phyloP scores from a whole-genome alignment of 2,113 vertebrate species.

The Mixornis gularis region DNA sequence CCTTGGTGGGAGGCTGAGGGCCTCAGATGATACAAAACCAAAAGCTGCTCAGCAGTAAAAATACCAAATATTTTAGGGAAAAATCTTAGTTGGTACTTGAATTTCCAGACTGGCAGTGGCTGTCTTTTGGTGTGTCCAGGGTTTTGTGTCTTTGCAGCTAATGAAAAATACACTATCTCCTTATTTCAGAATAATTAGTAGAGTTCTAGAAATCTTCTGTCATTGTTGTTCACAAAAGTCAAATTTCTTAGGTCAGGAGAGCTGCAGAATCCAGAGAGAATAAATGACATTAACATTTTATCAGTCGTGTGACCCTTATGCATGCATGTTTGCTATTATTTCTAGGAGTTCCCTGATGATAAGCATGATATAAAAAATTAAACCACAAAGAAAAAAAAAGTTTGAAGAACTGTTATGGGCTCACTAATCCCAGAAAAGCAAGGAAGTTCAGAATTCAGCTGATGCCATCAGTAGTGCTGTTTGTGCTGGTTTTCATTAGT shows the following conservation, averaged over 20 bases:
- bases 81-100: background rate
- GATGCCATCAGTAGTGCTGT: background rate
- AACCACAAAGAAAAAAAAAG: background rate
- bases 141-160: background rate
- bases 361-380: slow-evolving; percentile 46
- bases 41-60: background rate
- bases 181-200: background rate
- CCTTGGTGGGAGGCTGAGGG: background rate
- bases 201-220: background rate
- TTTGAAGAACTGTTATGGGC: background rate
- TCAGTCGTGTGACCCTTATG: slow-evolving; percentile 17
- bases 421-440: slow-evolving; percentile 20
- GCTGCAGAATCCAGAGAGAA: slow-evolving; percentile 5
- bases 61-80: background rate
- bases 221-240: background rate
- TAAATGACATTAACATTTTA: slow-evolving; percentile 51
- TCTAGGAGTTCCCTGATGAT: slow-evolving; percentile 39
- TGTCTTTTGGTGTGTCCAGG: background rate
- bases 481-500: slow-evolving; percentile 17
- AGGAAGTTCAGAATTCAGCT: background rate
- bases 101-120: background rate
- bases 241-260: slow-evolving; percentile 17
- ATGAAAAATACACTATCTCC: background rate
- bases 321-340: slow-evolving; percentile 37
- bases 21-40: background rate